A percentile compares a stretch with the other conserved stretches of the same genome.
These are phyloP conservation scores for Neuroterus valhalla DNA, from an alignment of 1,140 invertebrate species.

Conservation along the genomic window DNA sequence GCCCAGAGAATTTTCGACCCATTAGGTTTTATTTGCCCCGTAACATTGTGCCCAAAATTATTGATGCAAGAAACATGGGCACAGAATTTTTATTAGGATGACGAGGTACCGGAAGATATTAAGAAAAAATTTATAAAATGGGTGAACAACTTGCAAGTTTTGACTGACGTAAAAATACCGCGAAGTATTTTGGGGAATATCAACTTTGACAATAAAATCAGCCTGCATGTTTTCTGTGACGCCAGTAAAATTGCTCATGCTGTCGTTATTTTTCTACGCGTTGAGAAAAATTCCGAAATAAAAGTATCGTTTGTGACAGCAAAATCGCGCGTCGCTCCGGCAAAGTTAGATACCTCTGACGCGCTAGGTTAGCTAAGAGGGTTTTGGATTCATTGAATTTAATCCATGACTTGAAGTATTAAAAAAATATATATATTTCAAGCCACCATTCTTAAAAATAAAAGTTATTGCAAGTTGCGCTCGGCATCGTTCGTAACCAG, in stretches of 20 bases:
- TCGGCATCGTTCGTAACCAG: no score
- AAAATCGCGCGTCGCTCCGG: neutral
- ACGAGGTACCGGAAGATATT: slow-evolving; percentile 30
- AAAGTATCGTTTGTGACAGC: neutral
- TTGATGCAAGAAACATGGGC: slow-evolving; percentile 42
- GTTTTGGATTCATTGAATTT: slow-evolving; percentile 20
- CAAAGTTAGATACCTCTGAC: neutral
- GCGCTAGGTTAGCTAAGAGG: slow-evolving; percentile 15
- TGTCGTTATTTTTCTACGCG: neutral
- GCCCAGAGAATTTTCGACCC: slow-evolving; percentile 57
- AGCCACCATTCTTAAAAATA: no score
- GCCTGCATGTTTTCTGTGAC: slow-evolving; percentile 36
- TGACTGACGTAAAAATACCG: slow-evolving; percentile 22
- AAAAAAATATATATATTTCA: no score
- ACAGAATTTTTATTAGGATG: slow-evolving; percentile 56
- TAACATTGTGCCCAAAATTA: slow-evolving; percentile 53
- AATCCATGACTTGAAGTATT: no score
- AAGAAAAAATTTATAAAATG: slow-evolving; percentile 38
- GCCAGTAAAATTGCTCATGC: slow-evolving; percentile 24
- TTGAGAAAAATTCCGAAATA: no score
- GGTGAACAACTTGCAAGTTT: slow-evolving; percentile 42
- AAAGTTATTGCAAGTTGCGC: no score
- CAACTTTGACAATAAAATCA: neutral
- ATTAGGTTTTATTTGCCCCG: slow-evolving; percentile 57
- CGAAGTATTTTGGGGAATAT: neutral